Conservation (phyloP, 2,888 invertebrate species). For the Temnothorax rugatulus region DNA sequence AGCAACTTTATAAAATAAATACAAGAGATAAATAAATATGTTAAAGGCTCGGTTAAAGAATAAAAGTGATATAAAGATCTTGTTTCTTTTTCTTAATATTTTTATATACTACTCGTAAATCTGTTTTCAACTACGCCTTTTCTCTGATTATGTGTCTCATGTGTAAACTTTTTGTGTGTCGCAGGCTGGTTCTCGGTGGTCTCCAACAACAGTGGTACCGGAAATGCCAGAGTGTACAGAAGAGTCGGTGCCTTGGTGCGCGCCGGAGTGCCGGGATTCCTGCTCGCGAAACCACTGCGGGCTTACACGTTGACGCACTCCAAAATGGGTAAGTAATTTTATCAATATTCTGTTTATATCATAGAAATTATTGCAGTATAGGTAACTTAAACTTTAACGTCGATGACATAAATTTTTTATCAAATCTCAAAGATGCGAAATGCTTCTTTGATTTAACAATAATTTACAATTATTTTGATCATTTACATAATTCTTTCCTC, state of each 20-base stretch:
- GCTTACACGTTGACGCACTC: slow-evolving; percentile 84
- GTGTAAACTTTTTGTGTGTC: slow-evolving; percentile 61
- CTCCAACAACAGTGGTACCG: slow-evolving; percentile 82
- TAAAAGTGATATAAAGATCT: not conserved
- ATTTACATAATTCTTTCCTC: slow-evolving; percentile 24
- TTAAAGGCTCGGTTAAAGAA: too few species aligned
- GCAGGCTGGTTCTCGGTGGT: slow-evolving; percentile 85
- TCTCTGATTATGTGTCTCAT: not conserved
- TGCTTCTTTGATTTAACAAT: not conserved
- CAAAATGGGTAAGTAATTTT: slow-evolving; percentile 82
- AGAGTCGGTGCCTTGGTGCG: slow-evolving; percentile 83
- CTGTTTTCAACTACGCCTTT: not conserved
- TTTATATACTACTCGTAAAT: not conserved
- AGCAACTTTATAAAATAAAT: not conserved
- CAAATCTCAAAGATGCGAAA: not conserved
- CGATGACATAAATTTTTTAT: not conserved
- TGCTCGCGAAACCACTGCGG: slow-evolving; percentile 83
- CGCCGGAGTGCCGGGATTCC: slow-evolving; percentile 83
- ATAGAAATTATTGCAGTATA: not conserved
- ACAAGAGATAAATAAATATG: too few species aligned
- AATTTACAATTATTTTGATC: not conserved
- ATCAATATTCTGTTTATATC: not conserved
- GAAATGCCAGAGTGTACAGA: slow-evolving; percentile 83
- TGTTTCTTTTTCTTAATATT: not conserved
- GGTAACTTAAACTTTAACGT: not conserved